Evolutionary conservation across 2,888 invertebrate genomes (phyloP).

Genomic region (Torymus tubicola): DNA sequence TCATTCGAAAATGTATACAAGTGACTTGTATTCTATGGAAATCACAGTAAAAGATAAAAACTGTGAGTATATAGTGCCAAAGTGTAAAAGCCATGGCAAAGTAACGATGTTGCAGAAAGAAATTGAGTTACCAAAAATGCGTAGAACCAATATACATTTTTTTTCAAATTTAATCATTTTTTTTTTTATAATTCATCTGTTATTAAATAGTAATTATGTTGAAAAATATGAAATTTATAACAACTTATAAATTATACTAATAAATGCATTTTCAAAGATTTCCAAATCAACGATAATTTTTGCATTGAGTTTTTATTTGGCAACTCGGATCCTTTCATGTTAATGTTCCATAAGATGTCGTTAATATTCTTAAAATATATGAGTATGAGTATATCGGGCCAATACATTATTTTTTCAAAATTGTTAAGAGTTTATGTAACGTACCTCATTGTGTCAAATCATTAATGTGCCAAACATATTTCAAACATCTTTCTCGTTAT

Average conservation of each 20-base stretch:
- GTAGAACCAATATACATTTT: not conserved
- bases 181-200: not conserved
- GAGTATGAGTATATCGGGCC: not conserved
- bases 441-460: not conserved
- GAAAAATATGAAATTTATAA: too few species aligned
- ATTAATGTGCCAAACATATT: too few species aligned
- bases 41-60: conserved; percentile 11
- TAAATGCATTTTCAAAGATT: too few species aligned
- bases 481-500: not conserved
- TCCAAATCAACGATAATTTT: conserved; percentile 6
- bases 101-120: conserved; percentile 22
- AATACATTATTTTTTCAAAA: conserved; percentile 12
- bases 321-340: conserved; percentile 43
- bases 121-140: conserved; percentile 34
- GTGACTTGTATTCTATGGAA: not conserved
- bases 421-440: not conserved
- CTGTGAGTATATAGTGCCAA: conserved; percentile 12
- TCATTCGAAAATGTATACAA: not conserved
- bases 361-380: conserved; percentile 33
- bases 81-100: conserved; percentile 23
- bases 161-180: too few species aligned
- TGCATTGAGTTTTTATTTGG: conserved; percentile 45
- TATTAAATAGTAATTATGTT: not conserved
- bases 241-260: too few species aligned
- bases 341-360: not conserved